A percentile compares a stretch with the other conserved stretches of the same genome.
phyloP scores from a whole-genome alignment of 2,888 invertebrate species.

The Notocelia uddmanniana region DNA sequence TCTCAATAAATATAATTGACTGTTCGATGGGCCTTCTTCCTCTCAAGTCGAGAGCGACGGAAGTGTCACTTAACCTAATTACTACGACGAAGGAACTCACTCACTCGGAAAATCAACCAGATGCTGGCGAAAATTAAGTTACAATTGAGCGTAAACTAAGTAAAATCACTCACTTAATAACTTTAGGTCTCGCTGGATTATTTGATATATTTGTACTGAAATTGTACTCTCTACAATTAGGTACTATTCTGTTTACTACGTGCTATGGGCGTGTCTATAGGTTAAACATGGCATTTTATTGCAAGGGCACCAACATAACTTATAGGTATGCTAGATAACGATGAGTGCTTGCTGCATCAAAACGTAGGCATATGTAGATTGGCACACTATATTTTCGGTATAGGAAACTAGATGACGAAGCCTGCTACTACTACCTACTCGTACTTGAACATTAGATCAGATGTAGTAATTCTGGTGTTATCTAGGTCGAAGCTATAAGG shows the following conservation, averaged over 20 bases:
- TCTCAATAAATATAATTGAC: conserved; percentile 42
- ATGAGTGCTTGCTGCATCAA: too few relatives aligned
- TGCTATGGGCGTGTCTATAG: too few relatives aligned
- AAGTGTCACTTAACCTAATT: conserved; percentile 74
- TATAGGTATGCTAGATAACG: too few relatives aligned
- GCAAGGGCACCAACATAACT: too few relatives aligned
- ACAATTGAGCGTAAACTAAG: conserved; percentile 1
- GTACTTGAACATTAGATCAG: too few relatives aligned
- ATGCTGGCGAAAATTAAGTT: conserved; percentile 41
- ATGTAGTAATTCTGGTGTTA: too few relatives aligned
- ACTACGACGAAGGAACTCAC: conserved; percentile 54
- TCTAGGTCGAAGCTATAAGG: too few relatives aligned
- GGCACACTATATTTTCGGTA: too few relatives aligned
- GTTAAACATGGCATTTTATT: too few relatives aligned
- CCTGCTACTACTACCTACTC: too few relatives aligned
- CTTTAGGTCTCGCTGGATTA: not conserved
- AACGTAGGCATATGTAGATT: too few relatives aligned
- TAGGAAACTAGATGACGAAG: too few relatives aligned
- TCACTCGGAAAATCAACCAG: conserved; percentile 51
- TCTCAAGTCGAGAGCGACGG: conserved; percentile 54
- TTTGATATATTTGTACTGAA: not conserved
- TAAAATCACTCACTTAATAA: conserved; percentile 1
- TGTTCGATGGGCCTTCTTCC: conserved; percentile 58
- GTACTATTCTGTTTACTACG: not conserved
- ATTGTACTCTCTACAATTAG: not conserved